Percentiles rank a stretch among this genome's conserved stretches.
Conservation (phyloP, 2,797 vertebrate genomes). For the Champsocephalus gunnari region DNA sequence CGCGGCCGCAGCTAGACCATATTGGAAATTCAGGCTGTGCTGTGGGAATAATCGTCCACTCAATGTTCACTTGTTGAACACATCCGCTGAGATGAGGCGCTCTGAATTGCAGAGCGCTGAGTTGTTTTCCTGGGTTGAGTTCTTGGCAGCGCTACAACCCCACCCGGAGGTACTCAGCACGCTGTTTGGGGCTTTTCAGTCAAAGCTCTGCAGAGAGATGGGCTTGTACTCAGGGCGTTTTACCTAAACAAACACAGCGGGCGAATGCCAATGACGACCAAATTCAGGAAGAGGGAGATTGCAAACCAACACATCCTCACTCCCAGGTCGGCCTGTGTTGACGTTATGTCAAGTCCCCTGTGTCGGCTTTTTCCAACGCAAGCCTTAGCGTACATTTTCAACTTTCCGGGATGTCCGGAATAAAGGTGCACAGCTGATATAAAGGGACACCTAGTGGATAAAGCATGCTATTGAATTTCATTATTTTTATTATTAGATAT, state of each 20-base stretch:
- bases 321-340: too few species aligned
- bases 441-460: too few species aligned
- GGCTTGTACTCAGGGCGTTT: conserved; percentile 25
- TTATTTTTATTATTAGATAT: too few species aligned
- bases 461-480: too few species aligned
- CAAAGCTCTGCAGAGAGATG: conserved; percentile 27
- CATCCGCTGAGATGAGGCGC: conserved; percentile 16
- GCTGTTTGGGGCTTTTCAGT: conserved; percentile 27
- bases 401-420: too few species aligned
- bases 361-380: too few species aligned
- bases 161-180: conserved; percentile 47
- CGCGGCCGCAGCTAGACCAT: too few species aligned
- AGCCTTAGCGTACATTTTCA: too few species aligned
- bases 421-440: too few species aligned
- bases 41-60: conserved; percentile 11
- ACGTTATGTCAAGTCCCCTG: too few species aligned
- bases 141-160: conserved; percentile 27
- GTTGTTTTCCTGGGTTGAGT: conserved; percentile 29
- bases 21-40: neutral
- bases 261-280: conserved; percentile 23
- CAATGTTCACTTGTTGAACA: conserved; percentile 39
- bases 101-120: conserved; percentile 2
- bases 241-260: conserved; percentile 66
- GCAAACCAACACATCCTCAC: neutral
- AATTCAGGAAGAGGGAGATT: conserved; percentile 57